These are phyloP conservation scores for Hydrotaea cyrtoneurina DNA, from an alignment of 2,888 invertebrate species.

Conservation along the genomic window DNA sequence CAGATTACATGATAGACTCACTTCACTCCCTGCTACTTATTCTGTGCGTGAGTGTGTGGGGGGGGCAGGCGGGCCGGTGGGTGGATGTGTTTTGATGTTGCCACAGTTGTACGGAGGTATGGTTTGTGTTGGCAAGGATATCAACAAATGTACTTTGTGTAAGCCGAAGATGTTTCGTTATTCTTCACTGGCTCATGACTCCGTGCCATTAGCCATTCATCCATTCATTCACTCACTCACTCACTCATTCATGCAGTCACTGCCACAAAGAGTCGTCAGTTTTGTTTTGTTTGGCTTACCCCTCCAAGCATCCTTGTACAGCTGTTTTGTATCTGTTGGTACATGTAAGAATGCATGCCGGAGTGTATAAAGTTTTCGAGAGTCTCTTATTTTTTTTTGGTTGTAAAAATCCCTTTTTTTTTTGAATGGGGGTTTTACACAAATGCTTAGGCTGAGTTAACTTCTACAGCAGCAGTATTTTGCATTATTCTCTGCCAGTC, in stretches of 20 bases:
- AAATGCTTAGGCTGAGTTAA: constrained; percentile 11
- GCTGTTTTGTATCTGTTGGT: not conserved
- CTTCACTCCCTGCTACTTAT: not conserved
- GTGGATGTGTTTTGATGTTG: not conserved
- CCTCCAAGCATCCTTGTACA: not conserved
- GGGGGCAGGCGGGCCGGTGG: not conserved
- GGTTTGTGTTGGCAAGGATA: constrained; percentile 12
- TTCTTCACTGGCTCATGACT: not conserved
- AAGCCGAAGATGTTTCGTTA: constrained; percentile 10
- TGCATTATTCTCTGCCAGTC: not conserved
- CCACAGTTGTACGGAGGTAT: not conserved
- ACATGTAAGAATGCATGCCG: too few relatives aligned
- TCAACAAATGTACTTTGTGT: constrained; percentile 34
- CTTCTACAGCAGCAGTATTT: not conserved
- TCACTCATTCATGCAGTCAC: not conserved
- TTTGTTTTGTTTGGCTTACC: not conserved
- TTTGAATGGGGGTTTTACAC: constrained; percentile 5
- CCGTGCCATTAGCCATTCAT: not conserved
- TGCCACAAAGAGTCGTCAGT: constrained; percentile 1
- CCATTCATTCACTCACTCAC: not conserved
- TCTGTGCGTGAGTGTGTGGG: not conserved
- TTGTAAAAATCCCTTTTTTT: constrained; percentile 4
- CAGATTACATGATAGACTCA: constrained; percentile 27
- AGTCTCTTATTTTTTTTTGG: too few relatives aligned
- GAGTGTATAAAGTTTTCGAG: too few relatives aligned